Conservation (phyloP, 1,140 invertebrate genomes). For the Arion vulgaris region DNA sequence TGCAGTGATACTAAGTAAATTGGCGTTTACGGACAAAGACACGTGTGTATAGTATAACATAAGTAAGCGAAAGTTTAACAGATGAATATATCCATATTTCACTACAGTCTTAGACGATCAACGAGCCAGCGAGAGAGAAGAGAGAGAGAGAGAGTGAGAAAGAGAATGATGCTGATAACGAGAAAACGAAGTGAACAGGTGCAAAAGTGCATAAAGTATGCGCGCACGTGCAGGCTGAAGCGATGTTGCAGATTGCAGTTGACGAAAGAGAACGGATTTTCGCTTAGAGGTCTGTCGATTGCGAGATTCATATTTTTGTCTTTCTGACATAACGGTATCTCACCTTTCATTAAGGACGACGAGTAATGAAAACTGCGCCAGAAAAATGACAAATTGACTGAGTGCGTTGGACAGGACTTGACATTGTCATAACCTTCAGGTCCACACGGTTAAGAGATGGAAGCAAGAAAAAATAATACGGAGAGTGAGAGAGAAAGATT, state of each 20-base stretch:
- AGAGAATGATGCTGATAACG: not conserved
- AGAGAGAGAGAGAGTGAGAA: constrained; percentile 4
- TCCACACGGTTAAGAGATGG: not conserved
- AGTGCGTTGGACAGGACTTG: not conserved
- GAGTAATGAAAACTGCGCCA: not conserved
- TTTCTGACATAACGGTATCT: not conserved
- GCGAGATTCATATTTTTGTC: not conserved
- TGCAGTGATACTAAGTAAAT: too few relatives aligned
- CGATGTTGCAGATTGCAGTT: not conserved
- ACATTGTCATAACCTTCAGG: not conserved
- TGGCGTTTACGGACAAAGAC: too few relatives aligned
- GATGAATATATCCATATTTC: too few relatives aligned
- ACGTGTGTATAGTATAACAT: too few relatives aligned
- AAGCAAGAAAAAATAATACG: too few relatives aligned
- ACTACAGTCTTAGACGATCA: too few relatives aligned
- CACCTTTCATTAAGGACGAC: not conserved
- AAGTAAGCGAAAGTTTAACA: too few relatives aligned
- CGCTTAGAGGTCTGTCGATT: not conserved
- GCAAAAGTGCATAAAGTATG: constrained; percentile 2
- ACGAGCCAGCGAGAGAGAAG: not conserved
- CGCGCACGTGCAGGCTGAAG: constrained; percentile 13
- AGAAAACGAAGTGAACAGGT: constrained; percentile 1
- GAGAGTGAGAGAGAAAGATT: too few relatives aligned
- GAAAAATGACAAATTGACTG: constrained; percentile 4
- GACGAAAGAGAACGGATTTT: not conserved